Conservation (phyloP, 64 coral and sea anemone species). For the Pocillopora damicornis region DNA sequence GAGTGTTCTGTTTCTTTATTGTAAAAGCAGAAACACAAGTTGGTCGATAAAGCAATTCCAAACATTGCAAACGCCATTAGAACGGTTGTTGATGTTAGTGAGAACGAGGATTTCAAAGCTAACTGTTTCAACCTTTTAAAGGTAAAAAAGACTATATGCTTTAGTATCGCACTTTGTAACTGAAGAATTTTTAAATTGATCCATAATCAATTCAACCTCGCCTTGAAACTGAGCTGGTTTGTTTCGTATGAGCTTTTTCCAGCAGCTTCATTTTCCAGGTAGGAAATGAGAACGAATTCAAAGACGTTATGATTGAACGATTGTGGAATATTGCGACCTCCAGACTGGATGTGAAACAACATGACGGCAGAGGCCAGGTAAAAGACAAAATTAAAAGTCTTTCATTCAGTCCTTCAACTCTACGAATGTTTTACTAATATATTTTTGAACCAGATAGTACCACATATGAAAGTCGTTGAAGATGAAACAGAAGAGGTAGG, state of each 20-base stretch:
- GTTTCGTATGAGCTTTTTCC: not conserved
- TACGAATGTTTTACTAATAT: not conserved
- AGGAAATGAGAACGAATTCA: constrained; percentile 3
- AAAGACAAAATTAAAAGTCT: not conserved
- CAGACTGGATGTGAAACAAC: constrained; percentile 13
- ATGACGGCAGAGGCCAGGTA: not conserved
- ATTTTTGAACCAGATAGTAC: not conserved
- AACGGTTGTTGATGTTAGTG: constrained; percentile 14
- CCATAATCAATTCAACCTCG: no score
- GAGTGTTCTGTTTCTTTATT: not conserved
- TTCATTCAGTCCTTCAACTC: not conserved
- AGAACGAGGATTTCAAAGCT: constrained; percentile 24
- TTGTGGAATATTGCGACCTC: constrained; percentile 45
- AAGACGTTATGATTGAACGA: not conserved
- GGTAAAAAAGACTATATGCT: not conserved
- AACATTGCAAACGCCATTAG: constrained; percentile 23
- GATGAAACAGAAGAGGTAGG: no score
- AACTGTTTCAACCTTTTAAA: constrained; percentile 5
- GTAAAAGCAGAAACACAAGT: constrained; percentile 11
- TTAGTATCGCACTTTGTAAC: no score
- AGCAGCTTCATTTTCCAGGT: not conserved
- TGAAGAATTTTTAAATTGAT: no score
- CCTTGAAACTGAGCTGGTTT: no score
- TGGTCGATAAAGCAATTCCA: constrained; percentile 26
- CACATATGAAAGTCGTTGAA: no score